These are phyloP conservation scores for Sternarchorhynchus goeldii DNA, from an alignment of 2,797 vertebrate species.

Conservation along the genomic window DNA sequence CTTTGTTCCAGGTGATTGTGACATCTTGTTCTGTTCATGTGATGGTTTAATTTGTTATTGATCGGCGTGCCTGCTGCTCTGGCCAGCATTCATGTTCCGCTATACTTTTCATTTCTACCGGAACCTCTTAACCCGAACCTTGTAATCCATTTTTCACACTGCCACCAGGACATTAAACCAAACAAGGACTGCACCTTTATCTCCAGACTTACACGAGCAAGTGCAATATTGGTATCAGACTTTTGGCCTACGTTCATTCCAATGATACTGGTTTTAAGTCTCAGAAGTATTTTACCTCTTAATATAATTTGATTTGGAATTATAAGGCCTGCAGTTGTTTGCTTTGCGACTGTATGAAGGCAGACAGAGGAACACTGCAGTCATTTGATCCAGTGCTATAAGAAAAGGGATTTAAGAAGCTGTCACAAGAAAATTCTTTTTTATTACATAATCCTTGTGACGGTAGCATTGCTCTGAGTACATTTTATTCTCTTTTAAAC, in stretches of 20 bases:
- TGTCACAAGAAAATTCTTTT: background rate
- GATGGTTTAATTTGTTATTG: slow-evolving; percentile 76
- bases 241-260: background rate
- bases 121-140: slow-evolving; percentile 50
- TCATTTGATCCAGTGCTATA: no score
- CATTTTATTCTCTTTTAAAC: slow-evolving; percentile 57
- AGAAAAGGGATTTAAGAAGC: background rate
- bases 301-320: background rate
- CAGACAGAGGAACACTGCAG: no score
- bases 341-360: background rate
- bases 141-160: slow-evolving; percentile 66
- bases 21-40: slow-evolving; percentile 69
- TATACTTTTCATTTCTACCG: slow-evolving; percentile 55
- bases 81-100: slow-evolving; percentile 49
- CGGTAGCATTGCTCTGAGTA: background rate
- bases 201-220: background rate
- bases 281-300: slow-evolving; percentile 2
- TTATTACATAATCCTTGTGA: slow-evolving; percentile 38
- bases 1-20: slow-evolving; percentile 66
- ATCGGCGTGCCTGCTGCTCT: slow-evolving; percentile 65
- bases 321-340: background rate
- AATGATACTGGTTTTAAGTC: background rate
- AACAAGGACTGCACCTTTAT: slow-evolving; percentile 30
- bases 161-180: slow-evolving; percentile 56
- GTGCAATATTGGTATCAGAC: background rate